A percentile compares a stretch with the other conserved stretches of the same genome.
Evolutionary conservation across 2,888 invertebrate genomes (phyloP).

Genomic region (Ellobium chinense): DNA sequence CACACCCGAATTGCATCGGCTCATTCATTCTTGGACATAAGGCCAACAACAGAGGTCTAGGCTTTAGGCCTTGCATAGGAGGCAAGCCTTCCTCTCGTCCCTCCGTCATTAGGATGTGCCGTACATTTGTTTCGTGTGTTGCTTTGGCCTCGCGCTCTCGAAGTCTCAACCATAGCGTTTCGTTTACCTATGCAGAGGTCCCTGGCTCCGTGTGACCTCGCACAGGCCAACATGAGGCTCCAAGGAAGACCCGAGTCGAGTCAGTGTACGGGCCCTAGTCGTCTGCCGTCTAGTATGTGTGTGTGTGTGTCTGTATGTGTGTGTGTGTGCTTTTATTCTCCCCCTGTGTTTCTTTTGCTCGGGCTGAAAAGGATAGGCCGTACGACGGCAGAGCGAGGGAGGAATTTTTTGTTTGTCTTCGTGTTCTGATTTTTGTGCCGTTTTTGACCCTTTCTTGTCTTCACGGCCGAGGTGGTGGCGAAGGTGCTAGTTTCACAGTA

Average conservation of each 20-base stretch:
- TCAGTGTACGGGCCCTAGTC: too few species aligned
- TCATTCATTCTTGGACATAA: neutral
- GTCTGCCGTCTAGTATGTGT: too few species aligned
- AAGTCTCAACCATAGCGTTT: constrained; percentile 7
- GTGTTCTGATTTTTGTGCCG: neutral
- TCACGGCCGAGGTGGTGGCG: neutral
- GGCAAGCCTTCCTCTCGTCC: neutral
- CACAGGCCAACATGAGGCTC: constrained; percentile 15
- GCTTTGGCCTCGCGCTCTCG: neutral
- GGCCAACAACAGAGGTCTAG: too few species aligned
- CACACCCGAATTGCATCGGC: neutral
- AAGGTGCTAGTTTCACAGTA: too few species aligned
- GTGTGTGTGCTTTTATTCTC: neutral
- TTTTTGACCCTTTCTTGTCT: neutral
- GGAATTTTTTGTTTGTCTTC: neutral
- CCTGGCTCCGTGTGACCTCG: constrained; percentile 11
- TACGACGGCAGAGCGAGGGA: neutral
- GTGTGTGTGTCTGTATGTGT: constrained; percentile 20
- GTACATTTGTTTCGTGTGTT: constrained; percentile 6
- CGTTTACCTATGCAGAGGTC: constrained; percentile 27
- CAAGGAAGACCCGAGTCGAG: constrained; percentile 23
- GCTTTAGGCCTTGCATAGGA: too few species aligned
- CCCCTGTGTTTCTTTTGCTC: neutral
- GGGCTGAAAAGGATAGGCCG: neutral
- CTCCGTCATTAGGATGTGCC: constrained; percentile 16